phyloP scores from a whole-genome alignment of 2,888 invertebrate species.

The Neoaliturus tenellus region DNA sequence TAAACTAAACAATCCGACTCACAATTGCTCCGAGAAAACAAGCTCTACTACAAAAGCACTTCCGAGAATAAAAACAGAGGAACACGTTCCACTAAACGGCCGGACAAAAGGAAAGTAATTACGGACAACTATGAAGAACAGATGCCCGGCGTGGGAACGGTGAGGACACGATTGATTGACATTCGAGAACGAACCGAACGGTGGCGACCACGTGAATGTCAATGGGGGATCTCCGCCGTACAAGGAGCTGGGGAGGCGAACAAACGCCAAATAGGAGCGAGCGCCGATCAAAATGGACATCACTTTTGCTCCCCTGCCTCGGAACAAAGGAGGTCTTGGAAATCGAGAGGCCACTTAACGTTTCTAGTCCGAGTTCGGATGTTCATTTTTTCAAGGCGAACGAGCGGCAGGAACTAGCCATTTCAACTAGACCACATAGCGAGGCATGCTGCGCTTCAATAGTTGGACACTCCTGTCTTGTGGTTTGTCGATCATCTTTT shows the following conservation, averaged over 20 bases:
- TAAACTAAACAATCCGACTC: too few species aligned
- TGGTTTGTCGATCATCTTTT: too few species aligned
- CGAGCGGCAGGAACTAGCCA: too few species aligned
- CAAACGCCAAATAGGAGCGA: background rate
- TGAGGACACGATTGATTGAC: background rate
- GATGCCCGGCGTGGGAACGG: background rate
- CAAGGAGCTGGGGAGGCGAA: background rate
- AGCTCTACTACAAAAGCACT: too few species aligned
- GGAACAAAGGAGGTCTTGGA: too few species aligned
- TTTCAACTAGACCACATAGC: too few species aligned
- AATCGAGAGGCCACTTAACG: too few species aligned
- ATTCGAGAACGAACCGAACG: background rate
- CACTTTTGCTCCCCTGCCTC: background rate
- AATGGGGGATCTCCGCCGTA: background rate
- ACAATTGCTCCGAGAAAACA: too few species aligned
- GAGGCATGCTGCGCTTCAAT: too few species aligned
- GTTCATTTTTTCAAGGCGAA: too few species aligned
- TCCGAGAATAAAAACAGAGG: background rate
- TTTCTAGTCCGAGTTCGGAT: too few species aligned
- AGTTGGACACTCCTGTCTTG: too few species aligned
- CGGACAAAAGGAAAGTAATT: constrained; percentile 9
- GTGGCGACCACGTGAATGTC: background rate
- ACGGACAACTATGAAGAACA: background rate
- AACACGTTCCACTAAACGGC: background rate
- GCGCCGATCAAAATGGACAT: background rate